Conservation (phyloP, 1,140 invertebrate genomes). For the Portunus trituberculatus region DNA sequence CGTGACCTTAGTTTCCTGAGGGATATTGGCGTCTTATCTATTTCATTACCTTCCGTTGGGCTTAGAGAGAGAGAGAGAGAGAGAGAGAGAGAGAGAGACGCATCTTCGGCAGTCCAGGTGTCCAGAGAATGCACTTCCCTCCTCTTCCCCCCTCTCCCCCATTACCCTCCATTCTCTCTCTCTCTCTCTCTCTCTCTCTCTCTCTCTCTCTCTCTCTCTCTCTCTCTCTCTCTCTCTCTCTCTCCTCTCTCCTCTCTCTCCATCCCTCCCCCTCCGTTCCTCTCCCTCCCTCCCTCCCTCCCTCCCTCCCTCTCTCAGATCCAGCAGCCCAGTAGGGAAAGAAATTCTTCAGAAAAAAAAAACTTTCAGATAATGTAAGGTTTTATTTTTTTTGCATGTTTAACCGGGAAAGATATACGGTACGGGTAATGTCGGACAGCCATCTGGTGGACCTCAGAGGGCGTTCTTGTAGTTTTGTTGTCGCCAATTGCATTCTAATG, state of each 20-base stretch:
- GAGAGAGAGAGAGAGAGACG: conserved; percentile 51
- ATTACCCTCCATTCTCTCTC: neutral
- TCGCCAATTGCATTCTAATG: conserved; percentile 21
- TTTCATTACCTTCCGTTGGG: too few species aligned
- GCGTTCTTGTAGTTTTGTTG: neutral
- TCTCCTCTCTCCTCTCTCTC: neutral
- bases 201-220: conserved; percentile 29
- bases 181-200: neutral
- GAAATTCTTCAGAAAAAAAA: conserved; percentile 25
- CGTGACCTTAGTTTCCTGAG: too few species aligned
- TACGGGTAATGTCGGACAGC: conserved; percentile 4
- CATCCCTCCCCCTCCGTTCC: neutral
- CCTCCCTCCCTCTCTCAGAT: neutral
- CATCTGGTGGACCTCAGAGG: neutral
- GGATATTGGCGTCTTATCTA: too few species aligned
- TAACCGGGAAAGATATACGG: conserved; percentile 21
- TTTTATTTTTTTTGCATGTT: conserved; percentile 25
- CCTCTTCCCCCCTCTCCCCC: neutral
- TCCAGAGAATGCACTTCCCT: neutral
- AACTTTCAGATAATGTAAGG: conserved; percentile 30
- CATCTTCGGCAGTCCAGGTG: neutral
- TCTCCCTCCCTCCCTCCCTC: neutral
- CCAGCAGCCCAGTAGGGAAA: conserved; percentile 1
- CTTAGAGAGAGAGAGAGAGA: conserved; percentile 61
- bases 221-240: neutral